A percentile compares a stretch with the other conserved stretches of the same genome.
Evolutionary conservation across 2,797 vertebrate genomes (phyloP).

Genomic region (Spinus olivaceus): DNA sequence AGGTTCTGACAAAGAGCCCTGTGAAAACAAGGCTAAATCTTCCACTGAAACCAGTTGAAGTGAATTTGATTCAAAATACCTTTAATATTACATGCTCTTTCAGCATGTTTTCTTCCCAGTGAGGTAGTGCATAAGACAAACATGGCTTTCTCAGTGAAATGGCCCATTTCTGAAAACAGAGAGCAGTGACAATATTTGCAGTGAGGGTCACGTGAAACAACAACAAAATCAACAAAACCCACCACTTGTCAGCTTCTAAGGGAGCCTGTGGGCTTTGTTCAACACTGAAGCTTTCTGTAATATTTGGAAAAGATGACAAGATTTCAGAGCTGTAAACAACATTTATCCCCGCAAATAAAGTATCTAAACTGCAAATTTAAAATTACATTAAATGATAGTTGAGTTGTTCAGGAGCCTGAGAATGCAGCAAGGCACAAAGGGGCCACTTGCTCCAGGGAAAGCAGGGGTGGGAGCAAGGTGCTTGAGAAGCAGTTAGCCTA

Average conservation of each 20-base stretch:
- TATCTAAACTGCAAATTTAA: neutral
- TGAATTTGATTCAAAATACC: neutral
- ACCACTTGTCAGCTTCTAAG: neutral
- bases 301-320: rapidly evolving
- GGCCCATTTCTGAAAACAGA: neutral
- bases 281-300: neutral
- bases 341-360: neutral
- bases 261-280: neutral
- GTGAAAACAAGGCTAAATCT: neutral
- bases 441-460: neutral
- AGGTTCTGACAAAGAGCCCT: neutral
- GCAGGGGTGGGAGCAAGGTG: neutral
- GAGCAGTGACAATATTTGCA: neutral
- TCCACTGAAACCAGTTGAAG: neutral
- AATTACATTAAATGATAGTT: neutral
- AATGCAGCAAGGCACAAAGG: neutral
- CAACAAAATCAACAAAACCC: neutral
- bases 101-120: neutral
- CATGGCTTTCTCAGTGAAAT: neutral
- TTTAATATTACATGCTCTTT: neutral
- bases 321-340: neutral
- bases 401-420: neutral
- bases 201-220: neutral
- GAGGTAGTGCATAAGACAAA: neutral
- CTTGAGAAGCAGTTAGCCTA: neutral